Base-by-base conservation (phyloP, 2,888 invertebrate genomes). In the Cryptus armator region DNA sequence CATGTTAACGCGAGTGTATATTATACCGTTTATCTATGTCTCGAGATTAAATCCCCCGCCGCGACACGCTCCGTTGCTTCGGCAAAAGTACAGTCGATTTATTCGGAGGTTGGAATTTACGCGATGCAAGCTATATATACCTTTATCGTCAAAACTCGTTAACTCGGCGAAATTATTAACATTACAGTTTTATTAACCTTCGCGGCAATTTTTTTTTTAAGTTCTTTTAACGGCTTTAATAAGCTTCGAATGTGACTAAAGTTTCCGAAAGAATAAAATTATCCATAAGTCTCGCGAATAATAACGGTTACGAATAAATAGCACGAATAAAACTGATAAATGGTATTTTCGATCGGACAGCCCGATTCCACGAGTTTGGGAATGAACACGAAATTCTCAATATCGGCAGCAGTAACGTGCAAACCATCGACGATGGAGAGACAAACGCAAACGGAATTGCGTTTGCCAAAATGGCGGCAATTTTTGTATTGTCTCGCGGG, bases 401-500 rank as follows among this genome's bases (percentile, higher is more conserved):
- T 90, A 87, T 89, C 90, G n/a, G 90, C 91, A 3, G 88, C 90
- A n/a, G 89, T 89, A 24, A 88, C 88, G 14, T 92, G 92, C 37
- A 92, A 90, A 67, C 93, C 93, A 0, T 92, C 96, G 32, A 97
- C 97, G 9, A 96, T 97, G 96, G 97, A 97, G 91, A 95, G 97
- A 68, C 97, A 97, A 79, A 98, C 98, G 0, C 98, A 98, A 94
- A 98, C 98, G 0, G 97, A 98, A 91, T 94, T 95, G 19, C 94
- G 96, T 77, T 95, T 97, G 67, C 97, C 97, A 0, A 96, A 96
- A 89, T 97, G 97, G 96, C 95, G 96, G 77, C 97, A 98, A 91
- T 95, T 98, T 89, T 94, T 97, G 88, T 96, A 97, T 93, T 98
- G 98, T 91, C 95, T 98, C 16, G 96, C 96, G 59, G 97, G 97